Base-by-base conservation (phyloP, 2,113 vertebrate genomes). In the Malurus elegans region DNA sequence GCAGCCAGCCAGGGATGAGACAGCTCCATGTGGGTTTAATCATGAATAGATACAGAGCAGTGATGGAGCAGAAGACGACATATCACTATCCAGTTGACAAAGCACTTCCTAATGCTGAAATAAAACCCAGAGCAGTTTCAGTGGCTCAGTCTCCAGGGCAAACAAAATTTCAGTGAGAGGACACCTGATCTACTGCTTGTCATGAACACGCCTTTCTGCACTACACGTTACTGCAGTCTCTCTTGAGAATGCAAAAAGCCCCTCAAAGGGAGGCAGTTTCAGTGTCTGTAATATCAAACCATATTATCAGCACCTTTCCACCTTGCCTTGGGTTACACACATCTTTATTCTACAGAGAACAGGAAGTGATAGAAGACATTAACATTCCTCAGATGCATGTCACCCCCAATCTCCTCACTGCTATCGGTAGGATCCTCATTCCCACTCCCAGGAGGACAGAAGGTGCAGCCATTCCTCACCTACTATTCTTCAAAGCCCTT, bases 291-390 rank as follows among this genome's bases (percentile, higher is more conserved):
- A 42, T 32, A 94, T 60, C 67, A 94, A 91, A 44, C 29, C 38
- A 50, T 0, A 0, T 64, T 80, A 64, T 25, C 57, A 73, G 62
- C 67, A 54, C 51, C 31, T 83, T 94, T 90, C 38, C 47, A 88
- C 36, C 32, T 90, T 93, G 79, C 90, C 71, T 62, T 94, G 36
- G 38, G 75, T 93, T 83, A 90, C 54, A 82, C 74, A 69, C 40
- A 61, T 2, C 0, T 78, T 86, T 80, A 67, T 78, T 87, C 57
- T 74, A 48, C 58, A 74, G 40, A 90, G 64, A 93, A 65, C 45
- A 62, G 26, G 31, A 95, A 79, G 45, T 32, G 36, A 90, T 76
- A 86, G 88, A 88, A 93, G 71, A 42, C 26, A 90, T 88, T 73
- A 90, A 42, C 24, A 65, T 90, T 94, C 75, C 48, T 73, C 40